Evolutionary conservation across 2,113 vertebrate species (phyloP), one percentile per base, ranked within the genome.

Genomic region (Cavia porcellus): DNA sequence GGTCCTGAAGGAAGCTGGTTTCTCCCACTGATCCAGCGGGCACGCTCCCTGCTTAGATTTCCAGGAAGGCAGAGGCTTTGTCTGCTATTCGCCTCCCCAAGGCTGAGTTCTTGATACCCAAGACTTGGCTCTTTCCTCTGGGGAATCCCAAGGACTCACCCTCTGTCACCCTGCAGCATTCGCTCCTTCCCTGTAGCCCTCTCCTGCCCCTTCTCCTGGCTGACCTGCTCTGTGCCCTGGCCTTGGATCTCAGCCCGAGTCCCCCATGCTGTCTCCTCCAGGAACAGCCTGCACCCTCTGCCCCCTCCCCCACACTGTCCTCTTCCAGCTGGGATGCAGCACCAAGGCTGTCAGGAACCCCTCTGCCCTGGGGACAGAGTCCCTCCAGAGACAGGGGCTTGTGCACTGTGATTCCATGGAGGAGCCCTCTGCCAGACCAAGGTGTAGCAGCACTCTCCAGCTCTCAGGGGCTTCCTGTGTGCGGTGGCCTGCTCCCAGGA

Each of bases 11-110:
- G 15, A 59, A 82, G 57, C 12, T 30, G 64, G 35, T n/a, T 59
- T 72, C 50, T n/a, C 24, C 22, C 17, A 75, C 32, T 50, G 75
- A 38, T 68, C 32, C 24, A 22, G 61, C 32, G 74, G 50, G 55
- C 9, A 42, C 5, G 3, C 24, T 7, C 30, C 15, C 13, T 13
- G 7, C 9, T 19, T 35, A 1, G 1, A 15, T 32, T 35, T 25
- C 20, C 81, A 35, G 70, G 59, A 57, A 87, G 25, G 62, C 75
- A 64, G 82, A 70, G 81, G 35, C n/a, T n/a, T 11, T 45, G 52
- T 38, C 68, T 45, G 42, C 75, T 86, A 64, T 80, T 35, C 62
- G n/a, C 3, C 59, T 20, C 42, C 19, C 22, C n/a, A 55, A 35
- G 82, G 42, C 57, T 74, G 77, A 2, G 3, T 66, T 83, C 61